Conservation (phyloP, 2,113 vertebrate genomes). For the Plectropomus leopardus region DNA sequence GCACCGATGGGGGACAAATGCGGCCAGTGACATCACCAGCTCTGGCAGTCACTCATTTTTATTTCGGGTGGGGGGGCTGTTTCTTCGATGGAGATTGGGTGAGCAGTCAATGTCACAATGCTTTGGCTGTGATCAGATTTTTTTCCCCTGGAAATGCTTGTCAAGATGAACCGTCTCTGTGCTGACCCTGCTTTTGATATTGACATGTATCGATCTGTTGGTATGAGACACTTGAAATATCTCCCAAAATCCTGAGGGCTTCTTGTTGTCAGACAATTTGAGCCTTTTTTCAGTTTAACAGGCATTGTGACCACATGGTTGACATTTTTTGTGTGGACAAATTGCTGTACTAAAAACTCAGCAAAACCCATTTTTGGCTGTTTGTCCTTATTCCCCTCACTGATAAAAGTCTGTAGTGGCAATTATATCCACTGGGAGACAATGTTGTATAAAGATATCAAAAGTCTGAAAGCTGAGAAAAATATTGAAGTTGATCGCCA, state of each 20-base stretch:
- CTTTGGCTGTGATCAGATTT: slow-evolving; percentile 50
- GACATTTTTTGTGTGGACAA: too few species aligned
- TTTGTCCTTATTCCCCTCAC: too few species aligned
- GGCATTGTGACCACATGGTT: too few species aligned
- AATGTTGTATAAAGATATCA: too few species aligned
- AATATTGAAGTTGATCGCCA: too few species aligned
- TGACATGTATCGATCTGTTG: slow-evolving; percentile 56
- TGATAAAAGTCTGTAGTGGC: too few species aligned
- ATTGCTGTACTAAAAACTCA: too few species aligned
- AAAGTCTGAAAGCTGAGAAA: too few species aligned
- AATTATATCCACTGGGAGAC: too few species aligned
- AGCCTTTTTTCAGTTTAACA: slow-evolving; percentile 28
- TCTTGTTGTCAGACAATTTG: slow-evolving; percentile 36
- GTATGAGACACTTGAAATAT: slow-evolving; percentile 13
- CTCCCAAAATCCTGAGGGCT: slow-evolving; percentile 29
- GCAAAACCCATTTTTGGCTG: too few species aligned
- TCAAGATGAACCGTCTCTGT: slow-evolving; percentile 61
- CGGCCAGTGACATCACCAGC: slow-evolving; percentile 82
- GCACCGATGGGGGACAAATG: slow-evolving; percentile 83
- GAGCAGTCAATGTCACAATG: slow-evolving; percentile 70
- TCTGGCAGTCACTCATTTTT: slow-evolving; percentile 85
- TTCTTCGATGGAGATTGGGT: slow-evolving; percentile 76
- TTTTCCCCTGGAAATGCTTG: slow-evolving; percentile 30
- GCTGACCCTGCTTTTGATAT: slow-evolving; percentile 28
- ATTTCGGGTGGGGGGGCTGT: slow-evolving; percentile 69